phyloP scores from a whole-genome alignment of 2,888 invertebrate genomes.

The Calephelis perditalis region DNA sequence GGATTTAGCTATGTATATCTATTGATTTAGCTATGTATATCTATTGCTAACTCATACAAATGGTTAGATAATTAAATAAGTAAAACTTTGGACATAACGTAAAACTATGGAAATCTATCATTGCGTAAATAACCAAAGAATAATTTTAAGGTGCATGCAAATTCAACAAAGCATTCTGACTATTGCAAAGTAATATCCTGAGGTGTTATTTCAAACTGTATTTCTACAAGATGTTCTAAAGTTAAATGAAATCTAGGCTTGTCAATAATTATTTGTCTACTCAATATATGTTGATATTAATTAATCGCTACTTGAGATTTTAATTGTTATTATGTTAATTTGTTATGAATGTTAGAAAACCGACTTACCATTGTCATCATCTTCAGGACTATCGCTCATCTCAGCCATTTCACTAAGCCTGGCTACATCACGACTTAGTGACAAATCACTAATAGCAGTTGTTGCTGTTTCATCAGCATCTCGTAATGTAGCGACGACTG shows the following conservation, averaged over 20 bases:
- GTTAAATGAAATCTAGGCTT: background rate
- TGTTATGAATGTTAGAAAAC: slow-evolving; percentile 1
- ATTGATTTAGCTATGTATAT: slow-evolving; percentile 51
- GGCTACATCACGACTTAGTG: slow-evolving; percentile 83
- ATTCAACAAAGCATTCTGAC: slow-evolving; percentile 13
- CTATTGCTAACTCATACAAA: slow-evolving; percentile 24
- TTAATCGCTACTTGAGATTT: background rate
- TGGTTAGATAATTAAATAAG: background rate
- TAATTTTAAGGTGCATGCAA: slow-evolving; percentile 19
- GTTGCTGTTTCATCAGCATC: slow-evolving; percentile 80
- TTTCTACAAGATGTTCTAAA: background rate
- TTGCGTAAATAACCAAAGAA: background rate
- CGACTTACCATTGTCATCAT: slow-evolving; percentile 83
- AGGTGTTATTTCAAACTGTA: background rate
- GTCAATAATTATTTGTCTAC: background rate
- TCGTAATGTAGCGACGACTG: slow-evolving; percentile 58
- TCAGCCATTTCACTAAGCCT: slow-evolving; percentile 84
- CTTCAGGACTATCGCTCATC: slow-evolving; percentile 84
- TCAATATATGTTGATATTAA: background rate
- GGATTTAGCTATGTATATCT: slow-evolving; percentile 53
- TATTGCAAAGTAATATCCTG: background rate
- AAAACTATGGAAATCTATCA: background rate
- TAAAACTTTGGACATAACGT: background rate
- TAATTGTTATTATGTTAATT: slow-evolving; percentile 3
- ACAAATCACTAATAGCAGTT: slow-evolving; percentile 71